phyloP scores from a whole-genome alignment of 2,888 invertebrate genomes.

The Epinotia ramella region DNA sequence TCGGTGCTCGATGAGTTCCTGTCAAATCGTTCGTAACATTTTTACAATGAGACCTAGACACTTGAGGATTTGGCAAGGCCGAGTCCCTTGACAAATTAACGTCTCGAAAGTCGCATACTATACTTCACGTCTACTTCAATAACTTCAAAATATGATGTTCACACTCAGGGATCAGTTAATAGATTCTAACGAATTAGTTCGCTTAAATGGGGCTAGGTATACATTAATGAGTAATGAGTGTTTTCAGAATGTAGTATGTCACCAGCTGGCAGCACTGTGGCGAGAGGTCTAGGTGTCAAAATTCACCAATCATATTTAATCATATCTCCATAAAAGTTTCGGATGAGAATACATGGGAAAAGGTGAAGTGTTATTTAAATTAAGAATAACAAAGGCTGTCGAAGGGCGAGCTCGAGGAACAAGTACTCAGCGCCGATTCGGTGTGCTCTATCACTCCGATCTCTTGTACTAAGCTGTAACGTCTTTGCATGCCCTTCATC shows the following conservation, averaged over 20 bases:
- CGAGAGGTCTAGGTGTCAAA: no score
- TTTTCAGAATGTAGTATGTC: no score
- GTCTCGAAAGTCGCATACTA: neutral
- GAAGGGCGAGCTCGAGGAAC: neutral
- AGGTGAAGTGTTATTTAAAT: conserved; percentile 14
- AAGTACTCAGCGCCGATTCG: conserved; percentile 19
- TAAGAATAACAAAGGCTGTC: conserved; percentile 21
- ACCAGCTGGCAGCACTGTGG: no score
- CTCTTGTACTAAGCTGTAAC: conserved; percentile 26
- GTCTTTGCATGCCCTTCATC: conserved; percentile 19
- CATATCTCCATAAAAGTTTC: neutral
- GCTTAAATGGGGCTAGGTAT: neutral
- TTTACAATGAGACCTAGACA: neutral
- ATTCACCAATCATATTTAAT: no score
- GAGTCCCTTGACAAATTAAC: neutral
- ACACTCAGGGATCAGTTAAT: no score
- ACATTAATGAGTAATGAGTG: no score
- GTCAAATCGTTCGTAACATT: neutral
- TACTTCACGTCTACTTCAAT: no score
- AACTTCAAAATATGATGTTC: no score
- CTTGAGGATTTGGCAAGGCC: neutral
- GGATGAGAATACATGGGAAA: neutral
- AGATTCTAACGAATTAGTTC: no score
- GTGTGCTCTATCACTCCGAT: conserved; percentile 39
- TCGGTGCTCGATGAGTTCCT: neutral